phyloP scores from a whole-genome alignment of 53 echinoderm and acorn worm species.

The Arbacia lixula region DNA sequence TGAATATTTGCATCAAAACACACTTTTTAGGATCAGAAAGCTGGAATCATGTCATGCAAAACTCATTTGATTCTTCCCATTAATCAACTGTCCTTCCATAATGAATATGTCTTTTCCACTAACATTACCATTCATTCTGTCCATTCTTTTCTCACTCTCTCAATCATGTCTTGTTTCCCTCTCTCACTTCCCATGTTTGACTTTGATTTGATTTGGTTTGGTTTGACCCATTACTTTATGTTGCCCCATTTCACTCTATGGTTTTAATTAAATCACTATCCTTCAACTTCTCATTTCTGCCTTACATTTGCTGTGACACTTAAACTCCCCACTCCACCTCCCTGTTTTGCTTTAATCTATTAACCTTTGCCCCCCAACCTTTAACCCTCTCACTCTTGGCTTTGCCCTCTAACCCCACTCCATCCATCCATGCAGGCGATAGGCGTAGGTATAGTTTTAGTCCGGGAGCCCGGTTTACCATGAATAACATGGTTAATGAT shows the following conservation, averaged over 20 bases:
- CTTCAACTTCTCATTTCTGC: not conserved
- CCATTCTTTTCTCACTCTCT: slow-evolving; percentile 6
- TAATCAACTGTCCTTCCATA: too few species aligned
- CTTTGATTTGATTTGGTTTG: not conserved
- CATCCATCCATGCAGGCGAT: slow-evolving; percentile 69
- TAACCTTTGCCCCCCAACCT: slow-evolving; percentile 36
- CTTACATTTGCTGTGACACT: not conserved
- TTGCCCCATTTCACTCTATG: slow-evolving; percentile 9
- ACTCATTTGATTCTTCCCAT: too few species aligned
- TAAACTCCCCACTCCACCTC: slow-evolving; percentile 7
- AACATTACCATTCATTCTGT: slow-evolving; percentile 23
- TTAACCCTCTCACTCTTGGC: not conserved
- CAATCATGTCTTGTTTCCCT: not conserved
- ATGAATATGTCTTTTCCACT: too few species aligned
- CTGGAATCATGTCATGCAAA: too few species aligned
- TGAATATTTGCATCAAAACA: too few species aligned
- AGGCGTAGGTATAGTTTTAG: slow-evolving; percentile 93
- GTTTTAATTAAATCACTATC: not conserved
- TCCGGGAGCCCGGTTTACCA: slow-evolving; percentile 79
- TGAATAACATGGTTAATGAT: slow-evolving; percentile 71
- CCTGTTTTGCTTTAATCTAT: not conserved
- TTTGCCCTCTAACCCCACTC: slow-evolving; percentile 20
- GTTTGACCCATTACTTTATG: not conserved
- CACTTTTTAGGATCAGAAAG: too few species aligned
- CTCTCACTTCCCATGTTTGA: not conserved